These are phyloP conservation scores for Hippocampus comes DNA, from an alignment of 2,113 vertebrate genomes.

Conservation along the genomic window DNA sequence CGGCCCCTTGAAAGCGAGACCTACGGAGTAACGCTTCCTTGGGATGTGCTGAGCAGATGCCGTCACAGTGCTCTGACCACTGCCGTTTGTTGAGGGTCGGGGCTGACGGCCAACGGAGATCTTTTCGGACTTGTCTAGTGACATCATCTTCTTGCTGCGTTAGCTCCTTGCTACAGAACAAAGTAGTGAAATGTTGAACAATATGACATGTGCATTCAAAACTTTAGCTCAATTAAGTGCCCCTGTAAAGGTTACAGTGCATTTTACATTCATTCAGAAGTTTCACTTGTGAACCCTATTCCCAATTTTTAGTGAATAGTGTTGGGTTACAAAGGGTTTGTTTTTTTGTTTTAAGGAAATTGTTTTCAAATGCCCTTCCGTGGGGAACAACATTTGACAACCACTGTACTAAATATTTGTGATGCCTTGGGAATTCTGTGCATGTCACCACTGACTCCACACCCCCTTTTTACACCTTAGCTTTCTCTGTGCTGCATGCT, in stretches of 20 bases:
- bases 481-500: background rate
- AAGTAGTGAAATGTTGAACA: background rate
- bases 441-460: background rate
- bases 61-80: slow-evolving; percentile 24
- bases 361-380: too few species aligned
- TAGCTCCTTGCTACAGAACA: background rate
- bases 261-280: background rate
- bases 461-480: background rate
- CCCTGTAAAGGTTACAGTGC: background rate
- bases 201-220: background rate
- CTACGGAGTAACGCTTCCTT: slow-evolving; percentile 81
- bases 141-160: background rate
- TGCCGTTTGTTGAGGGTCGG: background rate
- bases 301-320: too few species aligned
- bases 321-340: background rate
- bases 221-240: background rate
- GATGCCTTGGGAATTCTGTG: slow-evolving; percentile 1
- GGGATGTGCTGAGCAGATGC: slow-evolving; percentile 43
- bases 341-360: background rate
- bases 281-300: background rate
- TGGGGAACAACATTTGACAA: background rate
- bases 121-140: background rate
- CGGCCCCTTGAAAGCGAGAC: slow-evolving; percentile 75
- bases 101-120: background rate
- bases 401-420: background rate